phyloP scores from a whole-genome alignment of 2,888 invertebrate genomes.

The Acanthosepion pharaonis region DNA sequence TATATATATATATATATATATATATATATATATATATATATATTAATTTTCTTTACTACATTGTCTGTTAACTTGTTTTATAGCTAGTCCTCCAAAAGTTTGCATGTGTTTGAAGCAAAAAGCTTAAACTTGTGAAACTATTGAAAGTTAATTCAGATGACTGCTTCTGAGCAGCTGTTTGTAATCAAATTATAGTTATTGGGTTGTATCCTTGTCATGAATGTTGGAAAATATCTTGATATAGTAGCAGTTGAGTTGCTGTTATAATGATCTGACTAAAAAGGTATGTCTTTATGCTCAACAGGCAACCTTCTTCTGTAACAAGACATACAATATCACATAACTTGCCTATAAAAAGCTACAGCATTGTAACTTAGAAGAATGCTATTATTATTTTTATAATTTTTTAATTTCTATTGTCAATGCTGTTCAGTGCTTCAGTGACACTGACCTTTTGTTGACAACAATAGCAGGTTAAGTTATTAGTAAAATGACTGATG shows the following conservation, averaged over 20 bases:
- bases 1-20: no score
- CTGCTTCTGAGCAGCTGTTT: not conserved
- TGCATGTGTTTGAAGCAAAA: not conserved
- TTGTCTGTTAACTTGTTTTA: no score
- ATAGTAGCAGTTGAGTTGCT: not conserved
- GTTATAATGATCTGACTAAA: not conserved
- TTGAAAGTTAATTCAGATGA: not conserved
- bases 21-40: no score
- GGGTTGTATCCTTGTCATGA: not conserved
- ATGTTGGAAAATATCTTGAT: not conserved
- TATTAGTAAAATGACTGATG: not conserved
- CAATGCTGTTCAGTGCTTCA: not conserved
- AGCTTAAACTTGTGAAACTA: not conserved
- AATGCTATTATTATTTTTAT: slow-evolving; percentile 12
- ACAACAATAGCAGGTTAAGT: not conserved
- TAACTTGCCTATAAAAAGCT: not conserved
- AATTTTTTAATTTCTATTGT: not conserved
- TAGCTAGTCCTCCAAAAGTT: no score
- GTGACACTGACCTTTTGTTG: not conserved
- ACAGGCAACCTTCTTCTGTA: not conserved
- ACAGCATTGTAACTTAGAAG: not conserved
- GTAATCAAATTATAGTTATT: not conserved
- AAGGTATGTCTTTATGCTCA: not conserved
- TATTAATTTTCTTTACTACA: no score
- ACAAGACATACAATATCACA: not conserved